Conservation (phyloP, 2,113 vertebrate species). For the Sapayoa aenigma region DNA sequence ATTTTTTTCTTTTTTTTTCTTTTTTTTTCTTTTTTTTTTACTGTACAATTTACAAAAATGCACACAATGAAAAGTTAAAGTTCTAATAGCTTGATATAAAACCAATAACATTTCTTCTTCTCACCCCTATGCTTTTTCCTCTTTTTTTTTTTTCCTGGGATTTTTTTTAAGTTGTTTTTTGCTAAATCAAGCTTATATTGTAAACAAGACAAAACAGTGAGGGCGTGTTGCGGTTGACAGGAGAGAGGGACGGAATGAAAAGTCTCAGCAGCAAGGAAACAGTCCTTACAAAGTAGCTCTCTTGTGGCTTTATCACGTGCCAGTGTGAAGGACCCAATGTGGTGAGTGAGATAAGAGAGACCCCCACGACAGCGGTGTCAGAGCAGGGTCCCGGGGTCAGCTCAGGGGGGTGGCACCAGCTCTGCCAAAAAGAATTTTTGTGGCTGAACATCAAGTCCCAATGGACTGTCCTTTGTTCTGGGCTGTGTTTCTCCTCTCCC, state of each 20-base stretch:
- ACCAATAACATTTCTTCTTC: slow-evolving; percentile 63
- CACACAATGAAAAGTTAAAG: slow-evolving; percentile 81
- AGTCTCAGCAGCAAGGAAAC: slow-evolving; percentile 59
- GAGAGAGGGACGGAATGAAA: slow-evolving; percentile 36
- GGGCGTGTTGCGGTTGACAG: slow-evolving; percentile 48
- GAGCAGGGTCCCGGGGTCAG: neutral
- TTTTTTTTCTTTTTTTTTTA: slow-evolving; percentile 26
- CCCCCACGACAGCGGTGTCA: neutral
- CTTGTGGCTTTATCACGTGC: slow-evolving; percentile 13
- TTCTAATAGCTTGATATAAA: slow-evolving; percentile 76
- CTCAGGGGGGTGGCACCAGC: neutral
- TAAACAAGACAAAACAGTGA: slow-evolving; percentile 72
- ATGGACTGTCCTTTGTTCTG: slow-evolving; percentile 41
- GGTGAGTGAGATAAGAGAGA: neutral
- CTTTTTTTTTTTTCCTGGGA: neutral
- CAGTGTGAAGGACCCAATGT: slow-evolving; percentile 14
- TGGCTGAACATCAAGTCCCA: slow-evolving; percentile 52
- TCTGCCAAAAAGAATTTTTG: neutral
- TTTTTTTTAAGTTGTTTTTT: slow-evolving; percentile 6
- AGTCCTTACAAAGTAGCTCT: slow-evolving; percentile 52
- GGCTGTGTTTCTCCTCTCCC: slow-evolving; percentile 20
- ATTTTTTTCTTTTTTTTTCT: neutral
- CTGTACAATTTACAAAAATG: slow-evolving; percentile 80
- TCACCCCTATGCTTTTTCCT: neutral
- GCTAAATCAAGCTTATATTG: slow-evolving; percentile 65